Conservation (phyloP, 2,113 vertebrate species). For the Psittacula cyanocephala region DNA sequence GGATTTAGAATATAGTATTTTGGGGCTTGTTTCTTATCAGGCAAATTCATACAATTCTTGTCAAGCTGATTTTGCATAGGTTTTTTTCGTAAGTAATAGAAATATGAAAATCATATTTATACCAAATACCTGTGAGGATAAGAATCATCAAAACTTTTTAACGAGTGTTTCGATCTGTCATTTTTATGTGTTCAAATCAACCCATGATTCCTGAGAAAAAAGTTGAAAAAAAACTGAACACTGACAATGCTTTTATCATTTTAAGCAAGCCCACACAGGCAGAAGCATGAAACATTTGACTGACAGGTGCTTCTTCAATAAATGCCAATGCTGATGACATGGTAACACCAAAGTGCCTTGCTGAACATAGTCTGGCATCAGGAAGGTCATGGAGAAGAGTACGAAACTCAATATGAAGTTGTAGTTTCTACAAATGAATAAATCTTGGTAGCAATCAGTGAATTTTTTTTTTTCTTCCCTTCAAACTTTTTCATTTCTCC, state of each 20-base stretch:
- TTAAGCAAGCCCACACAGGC: background rate
- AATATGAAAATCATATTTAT: background rate
- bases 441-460: background rate
- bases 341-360: background rate
- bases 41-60: background rate
- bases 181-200: background rate
- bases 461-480: background rate
- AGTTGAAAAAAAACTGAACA: background rate
- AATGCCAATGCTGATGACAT: background rate
- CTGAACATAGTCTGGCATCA: background rate
- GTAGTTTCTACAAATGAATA: background rate
- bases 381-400: background rate
- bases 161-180: background rate
- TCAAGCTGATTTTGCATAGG: background rate
- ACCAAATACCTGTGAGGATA: background rate
- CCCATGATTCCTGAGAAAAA: background rate
- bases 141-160: background rate
- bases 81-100: background rate
- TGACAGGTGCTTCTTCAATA: background rate
- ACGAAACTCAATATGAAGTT: background rate
- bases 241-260: background rate
- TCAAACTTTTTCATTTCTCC: background rate
- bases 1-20: background rate
- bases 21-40: background rate
- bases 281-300: background rate